Evolutionary conservation across 1,140 invertebrate genomes (phyloP), one percentile per base, ranked within the genome.

Genomic region (Drosophila sechellia): DNA sequence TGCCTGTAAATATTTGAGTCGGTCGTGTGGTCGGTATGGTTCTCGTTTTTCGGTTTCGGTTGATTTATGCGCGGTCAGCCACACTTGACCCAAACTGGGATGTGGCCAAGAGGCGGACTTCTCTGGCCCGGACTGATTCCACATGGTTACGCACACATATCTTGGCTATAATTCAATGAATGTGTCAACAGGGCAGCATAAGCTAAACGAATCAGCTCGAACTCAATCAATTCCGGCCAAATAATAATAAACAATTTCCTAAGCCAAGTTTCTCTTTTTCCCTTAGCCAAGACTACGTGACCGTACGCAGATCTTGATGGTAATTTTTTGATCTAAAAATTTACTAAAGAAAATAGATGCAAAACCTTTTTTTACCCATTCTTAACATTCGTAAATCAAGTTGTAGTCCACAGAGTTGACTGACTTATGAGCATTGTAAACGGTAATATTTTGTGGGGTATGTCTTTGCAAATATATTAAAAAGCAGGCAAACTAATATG

Each of bases 11-110:
- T 83, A 77, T 70, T 77, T 77, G 65, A 54, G 46, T 54, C 43
- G 10, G 31, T 53, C 27, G 34, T 34, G 8, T 17, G 25, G 61
- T 71, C 35, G 35, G 34, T 49, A 56, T 11, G 39, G 46, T 60
- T 52, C 55, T 74, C 45, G 34, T 45, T 77, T 77, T 22, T 22
- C 20, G 20, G 1, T 22, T 69, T 75, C 56, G 22, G 45, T 72
- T 87, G 83, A 87, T 87, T 87, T 87, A 87, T 87, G 83, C 84
- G 68, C 77, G 84, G 79, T 84, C 83, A 86, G 50, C 61, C 66
- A 68, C 78, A 79, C 65, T 87, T 84, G 63, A 87, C 70, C 77
- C 59, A 34, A 66, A 50, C 70, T 42, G 39, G 34, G 34, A 39
- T 42, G 48, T 31, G 59, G 25, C 55, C 43, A 17, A 46, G 42